Conservation (phyloP, 2,797 vertebrate species). For the Tympanoctomys barrerae region DNA sequence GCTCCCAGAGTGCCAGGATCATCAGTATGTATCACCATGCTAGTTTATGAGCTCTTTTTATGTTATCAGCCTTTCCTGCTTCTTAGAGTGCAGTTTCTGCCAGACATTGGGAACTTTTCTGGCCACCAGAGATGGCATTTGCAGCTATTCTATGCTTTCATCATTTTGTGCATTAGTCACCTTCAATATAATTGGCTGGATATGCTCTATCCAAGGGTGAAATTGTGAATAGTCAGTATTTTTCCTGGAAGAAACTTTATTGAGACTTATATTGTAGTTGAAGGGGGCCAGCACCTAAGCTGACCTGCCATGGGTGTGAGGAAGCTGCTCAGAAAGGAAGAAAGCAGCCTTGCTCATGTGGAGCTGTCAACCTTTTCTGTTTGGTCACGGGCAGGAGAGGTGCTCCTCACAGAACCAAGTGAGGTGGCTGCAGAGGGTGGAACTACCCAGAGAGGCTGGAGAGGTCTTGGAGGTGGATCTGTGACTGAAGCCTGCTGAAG, state of each 20-base stretch:
- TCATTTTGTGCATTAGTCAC: background rate
- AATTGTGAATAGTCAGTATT: background rate
- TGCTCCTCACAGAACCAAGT: background rate
- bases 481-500: background rate
- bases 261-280: background rate
- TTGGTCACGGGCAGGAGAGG: background rate
- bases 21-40: background rate
- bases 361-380: background rate
- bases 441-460: background rate
- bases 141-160: background rate
- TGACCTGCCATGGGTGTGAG: background rate
- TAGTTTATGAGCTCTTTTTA: background rate
- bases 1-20: background rate
- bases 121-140: background rate
- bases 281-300: background rate
- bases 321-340: background rate
- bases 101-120: background rate
- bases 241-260: background rate
- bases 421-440: background rate
- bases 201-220: background rate
- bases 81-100: background rate
- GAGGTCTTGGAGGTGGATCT: too few species aligned
- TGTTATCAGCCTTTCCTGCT: background rate
- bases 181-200: background rate
- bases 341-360: background rate